phyloP scores from a whole-genome alignment of 2,797 vertebrate genomes.

The Danio jaintianensis region DNA sequence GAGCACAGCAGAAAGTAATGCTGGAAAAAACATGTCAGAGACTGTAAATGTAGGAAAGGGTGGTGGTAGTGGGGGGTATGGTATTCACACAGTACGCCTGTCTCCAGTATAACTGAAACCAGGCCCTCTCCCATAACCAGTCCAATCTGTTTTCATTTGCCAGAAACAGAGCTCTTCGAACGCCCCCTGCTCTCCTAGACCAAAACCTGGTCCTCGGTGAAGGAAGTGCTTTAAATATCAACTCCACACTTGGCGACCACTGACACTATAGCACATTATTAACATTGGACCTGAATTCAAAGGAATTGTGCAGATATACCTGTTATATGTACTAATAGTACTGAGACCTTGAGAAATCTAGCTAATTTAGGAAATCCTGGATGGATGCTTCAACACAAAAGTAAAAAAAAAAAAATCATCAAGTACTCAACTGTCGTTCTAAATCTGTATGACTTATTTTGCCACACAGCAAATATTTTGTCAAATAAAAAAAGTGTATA shows the following conservation, averaged over 20 bases:
- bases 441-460: neutral
- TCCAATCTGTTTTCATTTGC: slow-evolving; percentile 80
- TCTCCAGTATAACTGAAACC: slow-evolving; percentile 94
- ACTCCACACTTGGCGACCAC: neutral
- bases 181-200: slow-evolving; percentile 48
- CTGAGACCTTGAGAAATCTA: neutral
- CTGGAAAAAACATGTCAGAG: slow-evolving; percentile 73
- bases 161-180: slow-evolving; percentile 63
- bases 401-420: neutral
- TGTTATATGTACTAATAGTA: neutral
- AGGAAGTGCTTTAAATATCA: slow-evolving; percentile 58
- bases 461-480: neutral
- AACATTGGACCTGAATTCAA: slow-evolving; percentile 6
- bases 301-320: neutral
- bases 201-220: slow-evolving; percentile 34
- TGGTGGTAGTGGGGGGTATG: slow-evolving; percentile 71
- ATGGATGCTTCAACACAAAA: neutral
- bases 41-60: slow-evolving; percentile 66
- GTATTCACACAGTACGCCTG: slow-evolving; percentile 88
- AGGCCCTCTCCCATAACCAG: slow-evolving; percentile 89
- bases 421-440: neutral
- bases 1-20: slow-evolving; percentile 58
- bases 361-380: neutral
- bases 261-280: slow-evolving; percentile 4
- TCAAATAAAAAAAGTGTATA: neutral